These are phyloP conservation scores for Myotis planiceps DNA, from an alignment of 2,797 vertebrate species.

Conservation along the genomic window DNA sequence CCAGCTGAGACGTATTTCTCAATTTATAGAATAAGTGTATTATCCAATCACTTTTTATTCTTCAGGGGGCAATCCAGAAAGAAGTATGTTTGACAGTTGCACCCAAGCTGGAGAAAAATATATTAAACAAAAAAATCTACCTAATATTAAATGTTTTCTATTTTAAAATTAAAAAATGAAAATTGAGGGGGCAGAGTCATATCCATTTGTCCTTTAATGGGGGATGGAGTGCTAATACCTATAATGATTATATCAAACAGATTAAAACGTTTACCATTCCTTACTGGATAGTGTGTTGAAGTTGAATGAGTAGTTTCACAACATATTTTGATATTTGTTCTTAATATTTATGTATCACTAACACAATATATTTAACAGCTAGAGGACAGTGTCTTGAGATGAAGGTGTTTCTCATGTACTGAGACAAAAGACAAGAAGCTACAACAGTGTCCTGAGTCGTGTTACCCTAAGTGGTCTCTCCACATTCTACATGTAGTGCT, in stretches of 20 bases:
- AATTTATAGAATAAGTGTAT: constrained; percentile 74
- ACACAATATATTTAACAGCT: background rate
- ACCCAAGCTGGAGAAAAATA: constrained; percentile 38
- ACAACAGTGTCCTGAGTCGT: background rate
- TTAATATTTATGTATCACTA: background rate
- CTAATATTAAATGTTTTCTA: background rate
- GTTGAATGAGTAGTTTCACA: constrained; percentile 17
- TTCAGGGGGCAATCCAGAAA: constrained; percentile 70
- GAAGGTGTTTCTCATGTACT: background rate
- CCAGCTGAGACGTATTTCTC: constrained; percentile 66
- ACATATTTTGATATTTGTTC: background rate
- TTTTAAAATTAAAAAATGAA: background rate
- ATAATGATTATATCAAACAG: background rate
- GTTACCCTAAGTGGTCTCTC: background rate
- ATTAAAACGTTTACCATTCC: background rate
- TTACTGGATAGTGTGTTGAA: background rate
- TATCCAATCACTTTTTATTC: constrained; percentile 77
- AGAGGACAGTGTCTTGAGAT: background rate
- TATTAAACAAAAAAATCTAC: constrained; percentile 38
- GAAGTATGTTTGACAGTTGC: constrained; percentile 55
- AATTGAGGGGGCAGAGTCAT: background rate
- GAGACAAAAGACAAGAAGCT: background rate
- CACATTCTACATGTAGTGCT: background rate
- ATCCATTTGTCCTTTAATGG: constrained; percentile 12
- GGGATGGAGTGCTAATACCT: background rate